Conservation (phyloP, 2,888 invertebrate species). For the Melieria crassipennis region DNA sequence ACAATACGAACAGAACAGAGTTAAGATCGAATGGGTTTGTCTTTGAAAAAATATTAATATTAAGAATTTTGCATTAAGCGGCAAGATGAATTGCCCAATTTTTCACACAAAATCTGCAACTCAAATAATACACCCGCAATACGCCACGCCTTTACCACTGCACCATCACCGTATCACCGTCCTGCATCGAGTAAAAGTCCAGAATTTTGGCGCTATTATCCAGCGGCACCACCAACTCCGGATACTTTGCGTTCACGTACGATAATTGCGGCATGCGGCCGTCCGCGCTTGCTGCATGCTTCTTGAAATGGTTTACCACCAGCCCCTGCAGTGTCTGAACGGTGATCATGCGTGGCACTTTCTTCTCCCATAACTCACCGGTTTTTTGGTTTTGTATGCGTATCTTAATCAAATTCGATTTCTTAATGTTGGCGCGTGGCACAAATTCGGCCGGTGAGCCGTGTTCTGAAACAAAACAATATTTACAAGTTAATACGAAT, state of each 20-base stretch:
- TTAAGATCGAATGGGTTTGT: no score
- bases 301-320: constrained; percentile 78
- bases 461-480: constrained; percentile 72
- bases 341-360: constrained; percentile 79
- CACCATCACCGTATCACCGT: constrained; percentile 82
- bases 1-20: no score
- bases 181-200: constrained; percentile 84
- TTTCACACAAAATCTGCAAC: no score
- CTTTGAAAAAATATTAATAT: no score
- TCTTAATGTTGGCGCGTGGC: constrained; percentile 71
- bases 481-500: neutral
- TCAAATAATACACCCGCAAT: no score
- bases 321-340: constrained; percentile 86
- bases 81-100: no score
- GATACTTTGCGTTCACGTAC: constrained; percentile 70
- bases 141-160: constrained; percentile 66
- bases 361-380: constrained; percentile 71
- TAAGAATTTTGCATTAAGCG: no score
- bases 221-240: constrained; percentile 76
- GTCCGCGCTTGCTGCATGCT: constrained; percentile 51
- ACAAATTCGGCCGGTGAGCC: constrained; percentile 84
- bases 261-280: constrained; percentile 56
- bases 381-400: constrained; percentile 68
- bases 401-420: constrained; percentile 75
- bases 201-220: constrained; percentile 86